Conservation (phyloP, 2,797 vertebrate species). For the Macropodus opercularis region DNA sequence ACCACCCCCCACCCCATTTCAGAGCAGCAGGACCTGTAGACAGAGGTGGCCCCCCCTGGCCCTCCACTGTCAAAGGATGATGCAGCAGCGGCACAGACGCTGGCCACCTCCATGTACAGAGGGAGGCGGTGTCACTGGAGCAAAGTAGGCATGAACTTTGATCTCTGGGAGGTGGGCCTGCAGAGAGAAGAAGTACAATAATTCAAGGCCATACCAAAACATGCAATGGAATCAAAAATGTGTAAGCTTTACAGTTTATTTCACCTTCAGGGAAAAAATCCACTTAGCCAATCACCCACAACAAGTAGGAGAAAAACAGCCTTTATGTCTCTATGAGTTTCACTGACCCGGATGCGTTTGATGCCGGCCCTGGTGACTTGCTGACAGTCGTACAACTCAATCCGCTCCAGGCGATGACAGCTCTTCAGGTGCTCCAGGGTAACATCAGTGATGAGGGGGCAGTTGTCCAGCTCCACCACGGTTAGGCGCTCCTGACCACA, state of each 20-base stretch:
- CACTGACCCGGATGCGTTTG: conserved; percentile 91
- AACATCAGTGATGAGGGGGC: conserved; percentile 90
- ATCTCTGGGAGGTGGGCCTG: conserved; percentile 93
- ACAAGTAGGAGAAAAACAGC: neutral
- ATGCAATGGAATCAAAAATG: neutral
- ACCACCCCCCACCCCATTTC: conserved; percentile 53
- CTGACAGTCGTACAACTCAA: conserved; percentile 93
- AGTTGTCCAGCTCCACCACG: conserved; percentile 91
- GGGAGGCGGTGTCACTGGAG: conserved; percentile 90
- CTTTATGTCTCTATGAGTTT: neutral
- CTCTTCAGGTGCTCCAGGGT: conserved; percentile 91
- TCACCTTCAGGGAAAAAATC: neutral
- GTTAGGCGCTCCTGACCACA: conserved; percentile 90
- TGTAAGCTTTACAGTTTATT: neutral
- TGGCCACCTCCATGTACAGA: conserved; percentile 88
- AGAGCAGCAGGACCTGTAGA: conserved; percentile 82
- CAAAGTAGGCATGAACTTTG: conserved; percentile 94
- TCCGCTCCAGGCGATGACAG: conserved; percentile 90
- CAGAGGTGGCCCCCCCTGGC: conserved; percentile 79
- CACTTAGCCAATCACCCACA: neutral
- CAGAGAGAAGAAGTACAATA: conserved; percentile 25
- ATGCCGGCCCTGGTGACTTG: conserved; percentile 92
- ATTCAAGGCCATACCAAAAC: neutral
- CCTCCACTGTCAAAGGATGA: conserved; percentile 89
- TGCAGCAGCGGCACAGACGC: conserved; percentile 91